These are phyloP conservation scores for Trialeurodes vaporariorum DNA, from an alignment of 1,140 invertebrate genomes.

Conservation along the genomic window DNA sequence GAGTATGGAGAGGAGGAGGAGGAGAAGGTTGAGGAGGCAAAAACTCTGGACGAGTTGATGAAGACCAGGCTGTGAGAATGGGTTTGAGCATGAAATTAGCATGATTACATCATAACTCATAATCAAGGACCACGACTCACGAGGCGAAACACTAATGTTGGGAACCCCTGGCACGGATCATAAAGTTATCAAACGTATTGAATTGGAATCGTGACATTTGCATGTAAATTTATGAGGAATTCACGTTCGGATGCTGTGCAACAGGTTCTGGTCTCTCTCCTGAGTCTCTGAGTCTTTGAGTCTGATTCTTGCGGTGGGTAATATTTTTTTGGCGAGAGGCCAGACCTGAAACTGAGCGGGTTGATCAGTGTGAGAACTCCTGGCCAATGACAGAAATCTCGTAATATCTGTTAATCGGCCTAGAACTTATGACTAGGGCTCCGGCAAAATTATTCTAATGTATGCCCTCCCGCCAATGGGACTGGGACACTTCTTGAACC, in stretches of 20 bases:
- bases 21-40: not conserved
- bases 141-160: not conserved
- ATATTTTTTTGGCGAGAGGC: not conserved
- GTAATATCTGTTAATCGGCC: not conserved
- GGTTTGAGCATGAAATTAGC: not conserved
- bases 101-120: conserved; percentile 1
- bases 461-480: not conserved
- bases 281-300: no score
- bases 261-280: not conserved
- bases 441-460: not conserved
- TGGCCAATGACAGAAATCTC: not conserved
- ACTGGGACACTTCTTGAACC: no score
- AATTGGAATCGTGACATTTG: not conserved
- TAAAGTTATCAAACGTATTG: not conserved
- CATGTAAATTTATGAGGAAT: not conserved
- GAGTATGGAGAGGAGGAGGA: not conserved
- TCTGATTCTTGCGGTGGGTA: no score
- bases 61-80: not conserved
- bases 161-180: not conserved
- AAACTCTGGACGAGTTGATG: not conserved
- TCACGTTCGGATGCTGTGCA: not conserved
- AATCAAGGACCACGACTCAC: not conserved
- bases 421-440: not conserved
- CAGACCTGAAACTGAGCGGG: not conserved
- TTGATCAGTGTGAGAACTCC: not conserved